Conservation (phyloP, 2,113 vertebrate genomes). For the Malurus elegans region DNA sequence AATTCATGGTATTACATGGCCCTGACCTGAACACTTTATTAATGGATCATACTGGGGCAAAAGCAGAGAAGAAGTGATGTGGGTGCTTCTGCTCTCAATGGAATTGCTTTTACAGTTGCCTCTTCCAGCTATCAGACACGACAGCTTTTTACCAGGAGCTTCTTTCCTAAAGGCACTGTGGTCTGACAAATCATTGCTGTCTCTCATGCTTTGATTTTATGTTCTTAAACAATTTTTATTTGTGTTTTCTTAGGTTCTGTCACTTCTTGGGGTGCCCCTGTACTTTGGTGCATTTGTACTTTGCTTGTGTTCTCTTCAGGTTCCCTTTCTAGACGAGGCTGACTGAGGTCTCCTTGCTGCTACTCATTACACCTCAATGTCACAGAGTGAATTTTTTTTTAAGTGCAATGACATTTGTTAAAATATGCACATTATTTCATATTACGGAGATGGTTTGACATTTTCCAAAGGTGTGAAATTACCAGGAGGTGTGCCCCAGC, state of each 20-base stretch:
- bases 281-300: background rate
- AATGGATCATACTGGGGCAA: fast-evolving
- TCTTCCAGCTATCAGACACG: background rate
- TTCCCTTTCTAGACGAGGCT: background rate
- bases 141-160: background rate
- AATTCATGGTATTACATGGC: background rate
- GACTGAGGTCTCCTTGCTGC: background rate
- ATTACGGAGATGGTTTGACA: constrained; percentile 19
- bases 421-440: constrained; percentile 31
- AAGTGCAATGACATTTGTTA: constrained; percentile 41
- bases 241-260: background rate
- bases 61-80: fast-evolving
- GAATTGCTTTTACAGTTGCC: background rate
- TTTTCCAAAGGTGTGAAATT: background rate
- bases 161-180: background rate
- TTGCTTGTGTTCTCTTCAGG: background rate
- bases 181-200: background rate
- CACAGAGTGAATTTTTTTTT: background rate
- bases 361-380: constrained; percentile 20
- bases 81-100: background rate
- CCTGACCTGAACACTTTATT: background rate
- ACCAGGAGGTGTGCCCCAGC: background rate
- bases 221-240: background rate
- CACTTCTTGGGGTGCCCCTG: background rate
- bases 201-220: background rate